Evolutionary conservation across 2,797 vertebrate genomes (phyloP), one percentile per base, ranked within the genome.

Genomic region (Danio jaintianensis): DNA sequence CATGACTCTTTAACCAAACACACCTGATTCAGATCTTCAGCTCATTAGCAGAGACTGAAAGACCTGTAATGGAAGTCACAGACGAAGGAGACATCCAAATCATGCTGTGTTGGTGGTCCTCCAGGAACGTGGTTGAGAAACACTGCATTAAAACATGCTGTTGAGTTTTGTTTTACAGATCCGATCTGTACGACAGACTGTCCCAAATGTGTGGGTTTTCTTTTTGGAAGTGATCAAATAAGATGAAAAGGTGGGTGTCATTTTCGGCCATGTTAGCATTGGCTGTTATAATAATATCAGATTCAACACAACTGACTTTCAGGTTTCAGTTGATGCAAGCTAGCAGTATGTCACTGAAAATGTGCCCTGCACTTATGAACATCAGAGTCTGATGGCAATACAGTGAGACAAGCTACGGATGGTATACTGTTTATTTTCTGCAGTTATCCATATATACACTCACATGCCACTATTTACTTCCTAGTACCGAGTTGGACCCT

Each of bases 241-340:
- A 47, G 20, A 9, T 55, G 9, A 70, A 29, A 29, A 6, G 16
- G 16, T 53, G 4, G 10, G 36, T 52, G 22, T 74, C 22, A 61
- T 43, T 76, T 55, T n/a, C 5, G 22, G 18, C 12, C 50, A 16
- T 12, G 1, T 55, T 9, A 45, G 48, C 38, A 9, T 38, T 9
- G 40, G 63, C 42, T 53, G 50, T 50, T 66, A 53, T 53, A 53
- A 48, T 22, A 55, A 45, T 76, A 9, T 36, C 29, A 38, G 61
- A 9, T 22, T 64, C 36, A 43, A 66, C 7, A 22, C 45, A 42
- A 52, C 52, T 15, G 7, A 12, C 71, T 29, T 48, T 29, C 20
- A 22, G 29, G 64, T 67, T 22, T 47, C 20, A 56, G 38, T 38
- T 5, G 11, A 55, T 29, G 11, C 15, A 36, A 40, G 15, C 22